These are phyloP conservation scores for Origma solitaria DNA, from an alignment of 2,113 vertebrate genomes.

Conservation along the genomic window DNA sequence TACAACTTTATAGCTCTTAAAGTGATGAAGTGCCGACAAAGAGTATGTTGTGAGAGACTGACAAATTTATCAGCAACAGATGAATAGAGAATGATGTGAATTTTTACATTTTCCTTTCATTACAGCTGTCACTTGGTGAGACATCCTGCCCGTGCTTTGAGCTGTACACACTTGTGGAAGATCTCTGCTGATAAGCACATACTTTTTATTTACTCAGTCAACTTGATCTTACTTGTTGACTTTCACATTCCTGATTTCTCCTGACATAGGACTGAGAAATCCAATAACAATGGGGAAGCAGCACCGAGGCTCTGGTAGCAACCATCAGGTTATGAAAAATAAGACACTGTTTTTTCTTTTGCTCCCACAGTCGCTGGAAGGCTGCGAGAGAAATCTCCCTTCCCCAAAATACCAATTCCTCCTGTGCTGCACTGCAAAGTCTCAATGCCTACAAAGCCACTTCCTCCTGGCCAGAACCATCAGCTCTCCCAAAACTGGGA, in stretches of 20 bases:
- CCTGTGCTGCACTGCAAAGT: background rate
- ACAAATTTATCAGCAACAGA: slow-evolving; percentile 28
- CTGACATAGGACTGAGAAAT: background rate
- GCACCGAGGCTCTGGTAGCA: background rate
- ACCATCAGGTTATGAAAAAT: background rate
- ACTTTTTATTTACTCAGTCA: slow-evolving; percentile 25
- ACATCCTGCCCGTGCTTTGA: background rate
- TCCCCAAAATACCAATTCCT: background rate
- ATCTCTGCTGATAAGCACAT: slow-evolving; percentile 36
- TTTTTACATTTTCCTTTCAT: background rate
- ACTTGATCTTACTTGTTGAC: slow-evolving; percentile 19
- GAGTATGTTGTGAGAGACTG: background rate
- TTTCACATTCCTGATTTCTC: slow-evolving; percentile 17
- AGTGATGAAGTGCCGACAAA: slow-evolving; percentile 29
- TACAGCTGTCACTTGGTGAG: background rate
- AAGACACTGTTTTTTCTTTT: background rate
- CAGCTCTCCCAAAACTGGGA: background rate
- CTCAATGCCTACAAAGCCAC: background rate
- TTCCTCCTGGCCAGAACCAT: background rate
- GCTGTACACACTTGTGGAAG: background rate
- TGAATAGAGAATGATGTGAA: background rate
- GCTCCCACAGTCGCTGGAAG: background rate
- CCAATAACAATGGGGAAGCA: background rate
- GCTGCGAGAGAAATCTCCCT: background rate
- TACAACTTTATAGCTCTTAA: background rate